Conservation (phyloP, 2,113 vertebrate species). For the Argyrosomus japonicus region DNA sequence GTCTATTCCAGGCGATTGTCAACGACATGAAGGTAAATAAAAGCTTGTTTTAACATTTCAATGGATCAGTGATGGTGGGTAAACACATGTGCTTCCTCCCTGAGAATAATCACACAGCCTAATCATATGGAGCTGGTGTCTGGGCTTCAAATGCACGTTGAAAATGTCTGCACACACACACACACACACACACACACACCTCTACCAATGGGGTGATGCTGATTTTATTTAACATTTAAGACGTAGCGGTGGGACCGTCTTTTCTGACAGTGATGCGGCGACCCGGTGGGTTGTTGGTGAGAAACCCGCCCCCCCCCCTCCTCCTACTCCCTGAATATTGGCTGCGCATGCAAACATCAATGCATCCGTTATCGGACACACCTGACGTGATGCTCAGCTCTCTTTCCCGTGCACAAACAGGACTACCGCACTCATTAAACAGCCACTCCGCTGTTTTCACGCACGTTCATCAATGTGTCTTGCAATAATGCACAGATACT, state of each 20-base stretch:
- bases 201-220: not conserved
- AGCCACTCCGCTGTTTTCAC: not conserved
- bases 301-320: not conserved
- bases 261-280: constrained; percentile 20
- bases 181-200: not conserved
- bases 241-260: not conserved
- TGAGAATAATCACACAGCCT: constrained; percentile 1
- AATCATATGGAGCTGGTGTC: constrained; percentile 12
- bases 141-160: not conserved
- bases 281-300: constrained; percentile 33
- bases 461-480: not conserved
- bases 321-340: constrained; percentile 11
- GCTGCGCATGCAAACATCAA: constrained; percentile 49
- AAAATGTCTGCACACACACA: not conserved
- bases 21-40: constrained; percentile 85
- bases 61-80: not conserved
- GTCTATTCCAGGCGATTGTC: constrained; percentile 81
- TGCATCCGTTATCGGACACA: constrained; percentile 40
- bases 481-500: not conserved
- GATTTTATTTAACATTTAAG: not conserved
- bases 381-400: not conserved
- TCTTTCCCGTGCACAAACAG: not conserved
- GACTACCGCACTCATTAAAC: not conserved
- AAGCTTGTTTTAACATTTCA: not conserved
- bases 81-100: constrained; percentile 30